Evolutionary conservation across 2,113 vertebrate genomes (phyloP), one percentile per base, ranked within the genome.

Genomic region (Rhombomys opimus): DNA sequence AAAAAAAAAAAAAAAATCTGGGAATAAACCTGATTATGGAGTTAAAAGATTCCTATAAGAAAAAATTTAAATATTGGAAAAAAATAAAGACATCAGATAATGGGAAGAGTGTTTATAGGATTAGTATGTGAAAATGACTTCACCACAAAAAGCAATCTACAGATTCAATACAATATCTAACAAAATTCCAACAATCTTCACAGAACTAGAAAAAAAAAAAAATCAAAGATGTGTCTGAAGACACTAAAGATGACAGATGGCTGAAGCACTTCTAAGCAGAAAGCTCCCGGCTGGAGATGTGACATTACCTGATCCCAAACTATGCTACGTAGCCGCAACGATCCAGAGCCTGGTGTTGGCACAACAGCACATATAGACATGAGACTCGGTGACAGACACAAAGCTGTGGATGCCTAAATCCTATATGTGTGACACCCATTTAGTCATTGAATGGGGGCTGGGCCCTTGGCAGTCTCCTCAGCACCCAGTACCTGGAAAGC

Each of bases 401-500:
- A n/a, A 41, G 41, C 59, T 30, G 2, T 61, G n/a, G 11, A 15
- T 32, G 61, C 35, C 6, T 57, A 81, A 32, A 41, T 82, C 41
- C 35, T 23, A 17, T 25, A 22, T 63, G 22, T 25, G 38, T 1
- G 20, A 22, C 78, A 46, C n/a, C 59, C 57, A 7, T 63, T 63
- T 84, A 61, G 7, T 41, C 57, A 8, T 59, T 35, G 35, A 10
- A 22, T 80, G 52, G 50, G 22, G 17, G 59, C 12, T 70, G 22
- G 7, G 20, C 35, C 2, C 75, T 30, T 13, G 59, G 76, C 23
- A 11, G 13, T 13, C 57, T n/a, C 27, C 27, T 8, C 11, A 63
- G 63, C 50, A 15, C 2, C 22, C n/a, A 11, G 91, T 97, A 98
- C 98, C 97, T 97, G 89, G 91, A 98, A 98, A 25, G 97, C 97